phyloP scores from a whole-genome alignment of 2,888 invertebrate genomes.

The Eledona agricola region DNA sequence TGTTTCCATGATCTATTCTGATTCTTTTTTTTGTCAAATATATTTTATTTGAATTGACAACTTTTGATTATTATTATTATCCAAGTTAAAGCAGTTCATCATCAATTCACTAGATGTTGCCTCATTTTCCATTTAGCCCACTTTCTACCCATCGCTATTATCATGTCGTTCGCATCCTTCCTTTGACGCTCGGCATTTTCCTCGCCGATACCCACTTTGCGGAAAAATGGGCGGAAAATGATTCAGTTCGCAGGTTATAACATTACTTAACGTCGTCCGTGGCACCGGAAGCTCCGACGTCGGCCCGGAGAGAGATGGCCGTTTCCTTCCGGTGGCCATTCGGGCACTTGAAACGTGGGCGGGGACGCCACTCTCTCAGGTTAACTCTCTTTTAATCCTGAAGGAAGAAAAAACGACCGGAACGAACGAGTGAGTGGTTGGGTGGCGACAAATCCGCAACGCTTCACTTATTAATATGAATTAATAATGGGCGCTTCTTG shows the following conservation, averaged over 20 bases:
- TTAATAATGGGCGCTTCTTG: conserved; percentile 28
- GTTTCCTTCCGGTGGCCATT: conserved; percentile 55
- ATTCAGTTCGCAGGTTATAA: conserved; percentile 45
- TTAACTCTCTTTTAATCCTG: conserved; percentile 30
- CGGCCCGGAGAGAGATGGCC: conserved; percentile 52
- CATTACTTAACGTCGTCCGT: conserved; percentile 49
- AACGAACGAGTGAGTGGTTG: not conserved
- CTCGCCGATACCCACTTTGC: no score
- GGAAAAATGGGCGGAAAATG: conserved; percentile 1
- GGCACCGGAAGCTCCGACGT: conserved; percentile 50
- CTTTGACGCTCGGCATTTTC: no score
- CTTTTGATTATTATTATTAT: no score
- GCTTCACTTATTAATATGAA: conserved; percentile 23
- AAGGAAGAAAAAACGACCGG: conserved; percentile 8
- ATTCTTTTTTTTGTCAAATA: no score
- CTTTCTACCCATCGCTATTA: no score
- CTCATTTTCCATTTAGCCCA: no score
- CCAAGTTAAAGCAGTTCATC: no score
- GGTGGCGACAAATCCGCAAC: conserved; percentile 21
- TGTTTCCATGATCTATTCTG: no score
- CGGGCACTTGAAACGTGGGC: conserved; percentile 39
- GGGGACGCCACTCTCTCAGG: conserved; percentile 31
- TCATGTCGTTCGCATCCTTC: no score
- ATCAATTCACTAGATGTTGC: no score
- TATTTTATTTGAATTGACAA: no score